A percentile compares a stretch with the other conserved stretches of the same genome.
Evolutionary conservation across 1,140 invertebrate genomes (phyloP).

Genomic region (Pachyrhynchus sulphureomaculatus): DNA sequence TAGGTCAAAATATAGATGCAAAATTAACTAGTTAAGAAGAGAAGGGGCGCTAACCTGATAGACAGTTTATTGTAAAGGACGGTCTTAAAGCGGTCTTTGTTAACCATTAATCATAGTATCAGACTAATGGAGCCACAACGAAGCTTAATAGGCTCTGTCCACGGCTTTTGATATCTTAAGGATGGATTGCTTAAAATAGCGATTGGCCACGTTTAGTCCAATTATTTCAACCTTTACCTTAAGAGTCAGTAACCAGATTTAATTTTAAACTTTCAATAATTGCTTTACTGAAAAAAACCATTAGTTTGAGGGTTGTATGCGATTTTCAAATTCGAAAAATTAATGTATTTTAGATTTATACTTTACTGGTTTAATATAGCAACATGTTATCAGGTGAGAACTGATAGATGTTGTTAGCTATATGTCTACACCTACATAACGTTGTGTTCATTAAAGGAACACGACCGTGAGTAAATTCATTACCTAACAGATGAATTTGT

Average conservation of each 20-base stretch:
- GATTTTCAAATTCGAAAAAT: no score
- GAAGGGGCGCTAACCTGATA: constrained; percentile 28
- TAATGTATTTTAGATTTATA: no score
- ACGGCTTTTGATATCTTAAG: constrained; percentile 31
- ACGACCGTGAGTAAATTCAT: no score
- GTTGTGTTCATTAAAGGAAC: no score
- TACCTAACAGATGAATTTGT: no score
- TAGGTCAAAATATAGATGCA: constrained; percentile 29
- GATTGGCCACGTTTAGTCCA: constrained; percentile 2
- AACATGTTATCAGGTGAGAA: no score
- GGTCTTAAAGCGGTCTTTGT: constrained; percentile 32
- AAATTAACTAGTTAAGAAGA: constrained; percentile 29
- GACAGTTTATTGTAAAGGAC: constrained; percentile 31
- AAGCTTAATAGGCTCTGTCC: constrained; percentile 31
- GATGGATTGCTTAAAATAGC: constrained; percentile 7
- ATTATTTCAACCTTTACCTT: constrained; percentile 1
- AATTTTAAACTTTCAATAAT: no score
- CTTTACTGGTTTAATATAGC: no score
- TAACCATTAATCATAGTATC: constrained; percentile 35
- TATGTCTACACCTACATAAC: no score
- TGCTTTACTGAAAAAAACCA: no score
- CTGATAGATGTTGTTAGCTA: no score
- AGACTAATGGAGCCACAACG: constrained; percentile 32
- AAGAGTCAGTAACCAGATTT: neutral
- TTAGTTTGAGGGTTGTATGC: no score